Base-by-base conservation (phyloP, 37 sponge, comb jelly and placozoan species). In the Oscarella lobularis region DNA sequence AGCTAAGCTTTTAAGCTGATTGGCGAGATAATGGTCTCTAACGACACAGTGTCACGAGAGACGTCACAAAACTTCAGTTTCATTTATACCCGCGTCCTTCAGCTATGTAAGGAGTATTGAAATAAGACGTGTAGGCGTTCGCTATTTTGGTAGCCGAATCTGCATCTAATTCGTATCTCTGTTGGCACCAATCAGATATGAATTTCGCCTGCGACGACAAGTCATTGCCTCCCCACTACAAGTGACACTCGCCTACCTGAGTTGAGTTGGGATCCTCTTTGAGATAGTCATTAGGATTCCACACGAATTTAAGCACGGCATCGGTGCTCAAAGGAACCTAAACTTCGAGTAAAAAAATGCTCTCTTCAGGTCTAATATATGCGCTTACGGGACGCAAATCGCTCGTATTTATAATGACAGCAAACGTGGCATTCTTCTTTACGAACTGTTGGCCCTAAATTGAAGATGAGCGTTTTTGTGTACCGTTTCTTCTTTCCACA, bases 321-420 rank as follows among this genome's bases (percentile, higher is more conserved):
- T 48, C 60, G 60, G 60, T 48, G 60, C 14, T 48, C 60, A 48
- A 20, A 27, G 60, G 60, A n/a, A n/a, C n/a, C n/a, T n/a, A n/a
- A n/a, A n/a, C n/a, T n/a, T n/a, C n/a, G n/a, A n/a, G n/a, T n/a
- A n/a, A n/a, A n/a, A n/a, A n/a, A n/a, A n/a, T n/a, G n/a, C n/a
- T n/a, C n/a, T n/a, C n/a, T n/a, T n/a, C n/a, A n/a, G n/a, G n/a
- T n/a, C n/a, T n/a, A n/a, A n/a, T n/a, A n/a, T n/a, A n/a, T n/a
- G n/a, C n/a, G n/a, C n/a, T n/a, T 20, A 48, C 60, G 60, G 60
- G 60, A 48, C 60, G 60, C 60, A 48, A 48, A 20, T 48, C 60
- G 60, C 14, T 27, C 9, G 60, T 48, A 20, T 48, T 48, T 20
- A 48, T 9, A 27, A 48, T 48, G 60, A 48, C 20, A 20, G 9